A percentile compares a stretch with the other conserved stretches of the same genome.
Evolutionary conservation across 2,888 invertebrate genomes (phyloP).

Genomic region (Philereme vetulata): DNA sequence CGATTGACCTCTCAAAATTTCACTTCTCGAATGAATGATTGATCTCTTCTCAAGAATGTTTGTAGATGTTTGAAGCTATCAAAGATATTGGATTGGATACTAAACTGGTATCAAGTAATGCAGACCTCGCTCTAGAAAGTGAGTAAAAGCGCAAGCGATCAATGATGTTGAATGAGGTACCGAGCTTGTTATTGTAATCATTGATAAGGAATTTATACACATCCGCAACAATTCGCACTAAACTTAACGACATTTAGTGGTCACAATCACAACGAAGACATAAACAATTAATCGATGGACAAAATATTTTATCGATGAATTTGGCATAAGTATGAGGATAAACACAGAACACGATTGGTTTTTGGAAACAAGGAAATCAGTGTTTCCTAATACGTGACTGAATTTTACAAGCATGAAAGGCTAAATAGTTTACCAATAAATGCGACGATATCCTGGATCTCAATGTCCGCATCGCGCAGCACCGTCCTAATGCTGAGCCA

Average conservation of each 20-base stretch:
- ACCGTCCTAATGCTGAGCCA: conserved; percentile 74
- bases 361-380: conserved; percentile 23
- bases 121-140: conserved; percentile 31
- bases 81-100: conserved; percentile 13
- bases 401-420: conserved; percentile 16
- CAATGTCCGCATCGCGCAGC: conserved; percentile 69
- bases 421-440: conserved; percentile 67
- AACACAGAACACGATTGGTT: conserved; percentile 11
- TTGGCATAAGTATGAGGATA: conserved; percentile 16
- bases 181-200: conserved; percentile 9
- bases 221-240: conserved; percentile 3
- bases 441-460: conserved; percentile 80
- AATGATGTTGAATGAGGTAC: conserved; percentile 4
- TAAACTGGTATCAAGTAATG: conserved; percentile 8
- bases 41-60: not conserved
- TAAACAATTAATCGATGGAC: too few species aligned
- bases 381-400: conserved; percentile 26
- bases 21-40: conserved; percentile 14
- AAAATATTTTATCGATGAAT: conserved; percentile 6
- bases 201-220: conserved; percentile 17
- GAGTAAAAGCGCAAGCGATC: conserved; percentile 29
- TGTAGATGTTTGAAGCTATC: not conserved
- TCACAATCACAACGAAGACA: too few species aligned
- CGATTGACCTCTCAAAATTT: conserved; percentile 8
- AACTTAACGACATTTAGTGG: too few species aligned